Base-by-base conservation (phyloP, 2,113 vertebrate genomes). In the Paralichthys olivaceus region DNA sequence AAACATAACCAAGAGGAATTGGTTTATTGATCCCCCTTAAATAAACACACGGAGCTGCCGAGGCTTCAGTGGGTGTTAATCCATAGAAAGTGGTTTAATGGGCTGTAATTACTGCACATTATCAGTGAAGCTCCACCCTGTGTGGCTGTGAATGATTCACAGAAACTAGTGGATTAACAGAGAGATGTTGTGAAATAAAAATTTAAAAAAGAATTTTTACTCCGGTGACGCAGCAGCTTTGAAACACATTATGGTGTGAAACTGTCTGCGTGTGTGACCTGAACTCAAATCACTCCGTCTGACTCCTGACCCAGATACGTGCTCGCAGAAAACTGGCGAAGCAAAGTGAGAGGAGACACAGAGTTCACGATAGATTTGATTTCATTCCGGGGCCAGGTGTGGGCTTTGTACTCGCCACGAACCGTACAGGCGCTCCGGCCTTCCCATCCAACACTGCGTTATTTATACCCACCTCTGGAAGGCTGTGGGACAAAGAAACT, bases 361-460 rank as follows among this genome's bases (percentile, higher is more conserved):
- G 88, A 89, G 91, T 93, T 93, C 91, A 89, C 69, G 47, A 69
- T 83, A 86, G 92, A 93, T 95, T 92, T 91, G 84, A 87, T 95
- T 93, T 94, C 93, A 94, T 85, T 77, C 69, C 55, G 1, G 81
- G 84, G 77, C 91, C 94, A 94, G 93, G 92, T 94, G 93, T 84
- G 89, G 74, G 72, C 78, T 90, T 84, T 92, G 91, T 87, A 93
- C 93, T 93, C 73, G 79, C 89, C 77, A 86, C 88, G 87, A 93
- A 93, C 90, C 87, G 56, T 84, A 69, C 83, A 57, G n/a, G 67
- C n/a, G 12, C 68, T 26, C 55, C 53, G 84, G 69, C 67, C 79
- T 83, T 87, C 79, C 84, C 62, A 32, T 85, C 61, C 81, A 64
- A 20, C 0, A 29, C 64, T 0, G 47, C 0, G 43, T 92, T 92